A percentile compares a stretch with the other conserved stretches of the same genome.
phyloP scores from a whole-genome alignment of 2,113 vertebrate genomes.

The Halichoeres trimaculatus region DNA sequence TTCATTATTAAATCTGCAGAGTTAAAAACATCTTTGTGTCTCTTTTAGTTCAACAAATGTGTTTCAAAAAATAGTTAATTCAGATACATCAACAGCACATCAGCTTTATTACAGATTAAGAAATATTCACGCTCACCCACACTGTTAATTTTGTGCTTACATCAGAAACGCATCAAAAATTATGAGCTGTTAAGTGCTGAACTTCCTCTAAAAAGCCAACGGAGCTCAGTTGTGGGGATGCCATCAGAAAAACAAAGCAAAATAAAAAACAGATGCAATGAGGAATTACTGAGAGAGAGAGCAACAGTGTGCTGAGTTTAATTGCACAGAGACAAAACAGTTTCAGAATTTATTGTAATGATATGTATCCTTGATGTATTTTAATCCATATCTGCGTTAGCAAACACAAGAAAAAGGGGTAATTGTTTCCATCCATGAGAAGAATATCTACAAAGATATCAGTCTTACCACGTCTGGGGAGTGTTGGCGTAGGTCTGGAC shows the following conservation, averaged over 20 bases:
- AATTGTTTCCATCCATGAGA: not conserved
- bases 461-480: not conserved
- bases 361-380: constrained; percentile 3
- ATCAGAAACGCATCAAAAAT: constrained; percentile 32
- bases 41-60: not conserved
- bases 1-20: constrained; percentile 1
- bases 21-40: not conserved
- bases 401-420: not conserved
- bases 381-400: not conserved
- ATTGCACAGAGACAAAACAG: constrained; percentile 23
- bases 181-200: constrained; percentile 34
- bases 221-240: constrained; percentile 37
- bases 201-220: constrained; percentile 26
- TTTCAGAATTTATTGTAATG: constrained; percentile 17
- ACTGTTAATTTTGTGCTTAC: constrained; percentile 32
- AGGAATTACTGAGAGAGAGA: constrained; percentile 14
- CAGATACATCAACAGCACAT: constrained; percentile 13
- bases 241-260: constrained; percentile 30
- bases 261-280: constrained; percentile 64
- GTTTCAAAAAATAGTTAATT: not conserved
- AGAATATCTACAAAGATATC: not conserved
- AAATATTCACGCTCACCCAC: constrained; percentile 17
- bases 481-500: not conserved
- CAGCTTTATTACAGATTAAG: constrained; percentile 11
- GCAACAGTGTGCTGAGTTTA: constrained; percentile 18